These are phyloP conservation scores for Melanargia galathea DNA, from an alignment of 2,888 invertebrate species.

Conservation along the genomic window DNA sequence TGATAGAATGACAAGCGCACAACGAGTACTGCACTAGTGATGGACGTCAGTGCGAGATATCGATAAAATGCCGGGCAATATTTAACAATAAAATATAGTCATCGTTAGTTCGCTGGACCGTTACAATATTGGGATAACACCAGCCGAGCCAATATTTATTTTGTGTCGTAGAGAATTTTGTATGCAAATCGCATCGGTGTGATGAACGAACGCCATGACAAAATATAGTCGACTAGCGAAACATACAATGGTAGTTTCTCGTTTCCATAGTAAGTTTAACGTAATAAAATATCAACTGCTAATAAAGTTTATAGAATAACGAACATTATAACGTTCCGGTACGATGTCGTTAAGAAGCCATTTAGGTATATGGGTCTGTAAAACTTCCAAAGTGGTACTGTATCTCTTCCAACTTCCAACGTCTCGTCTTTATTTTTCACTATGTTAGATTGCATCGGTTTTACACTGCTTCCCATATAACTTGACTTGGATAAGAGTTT, in stretches of 20 bases:
- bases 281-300: not conserved
- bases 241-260: not conserved
- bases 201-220: conserved; percentile 18
- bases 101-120: conserved; percentile 22
- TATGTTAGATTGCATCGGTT: not conserved
- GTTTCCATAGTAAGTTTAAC: not conserved
- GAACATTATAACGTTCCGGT: not conserved
- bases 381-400: not conserved
- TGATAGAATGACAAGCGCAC: conserved; percentile 38
- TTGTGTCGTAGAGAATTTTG: conserved; percentile 17
- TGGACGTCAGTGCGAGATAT: conserved; percentile 48
- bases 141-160: conserved; percentile 25
- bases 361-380: not conserved
- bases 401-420: not conserved
- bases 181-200: conserved; percentile 12
- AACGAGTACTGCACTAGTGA: conserved; percentile 40
- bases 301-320: not conserved
- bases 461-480: not conserved
- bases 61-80: conserved; percentile 32
- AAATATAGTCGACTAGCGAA: too few relatives aligned
- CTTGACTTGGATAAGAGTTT: not conserved
- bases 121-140: conserved; percentile 24
- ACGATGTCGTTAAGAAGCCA: not conserved
- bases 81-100: conserved; percentile 21
- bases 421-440: not conserved